Conservation (phyloP, 2,113 vertebrate species). For the Microcebus griseorufus region DNA sequence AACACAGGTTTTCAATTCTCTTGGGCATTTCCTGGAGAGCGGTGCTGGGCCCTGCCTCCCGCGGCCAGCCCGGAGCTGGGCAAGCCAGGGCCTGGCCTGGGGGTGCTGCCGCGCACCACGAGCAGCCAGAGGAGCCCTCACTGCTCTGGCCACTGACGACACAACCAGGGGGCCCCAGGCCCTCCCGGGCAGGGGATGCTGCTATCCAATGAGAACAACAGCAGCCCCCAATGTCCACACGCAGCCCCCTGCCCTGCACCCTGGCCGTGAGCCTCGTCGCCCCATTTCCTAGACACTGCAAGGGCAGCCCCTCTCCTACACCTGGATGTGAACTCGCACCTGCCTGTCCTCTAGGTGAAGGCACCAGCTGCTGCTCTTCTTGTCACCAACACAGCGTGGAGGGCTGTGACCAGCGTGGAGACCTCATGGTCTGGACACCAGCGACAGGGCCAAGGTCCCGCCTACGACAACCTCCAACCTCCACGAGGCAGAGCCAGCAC, state of each 20-base stretch:
- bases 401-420: background rate
- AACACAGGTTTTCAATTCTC: background rate
- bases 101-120: rapidly evolving
- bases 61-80: background rate
- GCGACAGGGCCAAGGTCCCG: background rate
- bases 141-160: rapidly evolving
- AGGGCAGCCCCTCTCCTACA: background rate
- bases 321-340: no score
- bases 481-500: background rate
- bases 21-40: no score
- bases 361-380: background rate
- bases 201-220: background rate
- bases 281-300: background rate
- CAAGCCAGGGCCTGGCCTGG: rapidly evolving
- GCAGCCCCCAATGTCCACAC: rapidly evolving
- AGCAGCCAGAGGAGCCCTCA: background rate
- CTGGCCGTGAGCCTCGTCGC: background rate
- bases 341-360: background rate
- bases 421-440: background rate
- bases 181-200: background rate
- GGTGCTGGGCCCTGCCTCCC: background rate
- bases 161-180: background rate
- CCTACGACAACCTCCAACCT: background rate
- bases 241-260: background rate
- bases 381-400: rapidly evolving